Conservation (phyloP, 2,888 invertebrate genomes). For the Busseola fusca region DNA sequence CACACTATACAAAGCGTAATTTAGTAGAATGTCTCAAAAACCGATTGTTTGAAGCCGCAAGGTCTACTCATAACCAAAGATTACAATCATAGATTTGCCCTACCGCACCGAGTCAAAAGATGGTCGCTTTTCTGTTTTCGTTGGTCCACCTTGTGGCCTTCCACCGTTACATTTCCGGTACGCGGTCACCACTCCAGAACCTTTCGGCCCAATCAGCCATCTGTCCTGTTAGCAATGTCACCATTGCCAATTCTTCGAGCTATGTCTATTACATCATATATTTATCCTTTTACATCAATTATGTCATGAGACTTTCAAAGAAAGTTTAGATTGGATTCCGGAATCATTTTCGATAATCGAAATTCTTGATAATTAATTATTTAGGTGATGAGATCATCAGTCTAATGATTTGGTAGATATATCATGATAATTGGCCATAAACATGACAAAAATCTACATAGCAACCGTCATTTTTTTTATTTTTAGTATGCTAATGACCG, state of each 20-base stretch:
- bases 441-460: constrained; percentile 11
- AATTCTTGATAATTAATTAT: constrained; percentile 6
- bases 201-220: too few relatives aligned
- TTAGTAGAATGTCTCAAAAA: not conserved
- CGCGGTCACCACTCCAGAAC: too few relatives aligned
- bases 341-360: constrained; percentile 24
- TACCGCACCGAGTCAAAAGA: not conserved
- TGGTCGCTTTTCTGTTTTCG: not conserved
- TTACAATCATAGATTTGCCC: not conserved
- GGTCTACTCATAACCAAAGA: not conserved
- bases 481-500: constrained; percentile 1
- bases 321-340: constrained; percentile 18
- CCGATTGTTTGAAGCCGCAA: not conserved
- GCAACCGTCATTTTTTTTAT: not conserved
- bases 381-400: constrained; percentile 32
- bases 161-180: too few relatives aligned
- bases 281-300: not conserved
- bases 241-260: too few relatives aligned
- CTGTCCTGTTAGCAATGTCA: too few relatives aligned
- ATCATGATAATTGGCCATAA: constrained; percentile 11
- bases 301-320: constrained; percentile 14
- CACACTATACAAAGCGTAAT: not conserved
- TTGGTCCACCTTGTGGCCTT: too few relatives aligned
- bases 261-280: too few relatives aligned
- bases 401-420: not conserved